Evolutionary conservation across 2,113 vertebrate species (phyloP), one percentile per base, ranked within the genome.

Genomic region (Caretta caretta): DNA sequence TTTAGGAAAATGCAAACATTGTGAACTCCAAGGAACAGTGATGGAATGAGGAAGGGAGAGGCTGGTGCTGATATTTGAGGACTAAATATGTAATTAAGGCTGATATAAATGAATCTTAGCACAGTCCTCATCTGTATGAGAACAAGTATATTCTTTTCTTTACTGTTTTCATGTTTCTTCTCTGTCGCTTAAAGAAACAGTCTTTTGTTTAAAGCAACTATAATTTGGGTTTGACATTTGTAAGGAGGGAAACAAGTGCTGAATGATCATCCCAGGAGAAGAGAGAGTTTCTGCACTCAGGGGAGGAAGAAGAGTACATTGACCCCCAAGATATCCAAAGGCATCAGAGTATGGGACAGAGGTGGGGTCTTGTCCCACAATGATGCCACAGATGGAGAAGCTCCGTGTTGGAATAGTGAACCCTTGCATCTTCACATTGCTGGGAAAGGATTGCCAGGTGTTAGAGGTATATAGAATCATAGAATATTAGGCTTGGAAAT

Each of bases 11-110:
- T 0, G 81, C 94, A 94, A 93, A 92, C 87, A 90, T 95, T 96
- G 96, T 97, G 88, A 94, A 91, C 86, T 95, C 91, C 91, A 89
- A 89, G 93, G 82, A 96, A 87, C 80, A 88, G 89, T 0, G 79
- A 96, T 92, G 89, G 85, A 78, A 92, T 91, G 84, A 96, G 96
- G 97, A 96, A 97, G 97, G 96, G 97, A 97, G 88, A 96, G 94
- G 76, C 42, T 29, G 13, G 75, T 3, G 7, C 59, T 95, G 84
- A 0, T 0, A 49, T 87, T 53, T 89, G 80, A 96, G 92, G 54
- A 94, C 88, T 96, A 97, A 97, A 96, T 81, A 94, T 87, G 91
- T 13, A 91, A 92, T 91, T 95, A 90, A 95, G 82, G 65, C 42
- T 94, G 81, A 92, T 95, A 93, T 49, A 90, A 96, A 96, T 90